Conservation (phyloP, 2,888 invertebrate species). For the Nomada ferruginata region DNA sequence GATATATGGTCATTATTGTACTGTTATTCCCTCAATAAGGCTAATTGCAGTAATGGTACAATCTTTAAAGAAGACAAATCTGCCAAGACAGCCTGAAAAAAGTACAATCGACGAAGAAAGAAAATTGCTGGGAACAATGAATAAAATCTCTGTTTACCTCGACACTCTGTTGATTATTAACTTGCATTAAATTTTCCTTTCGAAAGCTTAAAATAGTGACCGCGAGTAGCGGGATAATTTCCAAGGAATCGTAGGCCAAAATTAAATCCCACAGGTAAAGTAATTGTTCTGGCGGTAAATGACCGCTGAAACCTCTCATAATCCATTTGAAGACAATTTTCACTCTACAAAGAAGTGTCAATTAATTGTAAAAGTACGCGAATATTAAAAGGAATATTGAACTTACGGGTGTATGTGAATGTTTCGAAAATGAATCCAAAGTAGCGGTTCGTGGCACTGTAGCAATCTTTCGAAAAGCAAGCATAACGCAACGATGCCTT, state of each 20-base stretch:
- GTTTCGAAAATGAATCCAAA: slow-evolving; percentile 96
- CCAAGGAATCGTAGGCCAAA: slow-evolving; percentile 95
- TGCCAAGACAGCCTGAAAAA: slow-evolving; percentile 90
- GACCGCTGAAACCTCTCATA: slow-evolving; percentile 98
- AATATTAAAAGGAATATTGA: neutral
- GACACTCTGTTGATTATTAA: slow-evolving; percentile 90
- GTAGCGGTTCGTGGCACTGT: slow-evolving; percentile 94
- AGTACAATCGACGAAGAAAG: slow-evolving; percentile 10
- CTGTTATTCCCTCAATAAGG: slow-evolving; percentile 88
- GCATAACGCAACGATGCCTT: slow-evolving; percentile 96
- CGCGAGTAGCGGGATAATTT: slow-evolving; percentile 94
- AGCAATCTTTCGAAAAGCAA: slow-evolving; percentile 94
- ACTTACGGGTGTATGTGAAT: slow-evolving; percentile 96
- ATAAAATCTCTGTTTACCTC: slow-evolving; percentile 85
- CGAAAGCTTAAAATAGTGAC: slow-evolving; percentile 93
- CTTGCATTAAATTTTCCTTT: slow-evolving; percentile 92
- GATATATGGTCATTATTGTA: no score
- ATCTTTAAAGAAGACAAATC: slow-evolving; percentile 95
- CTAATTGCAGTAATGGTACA: slow-evolving; percentile 92
- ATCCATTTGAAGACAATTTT: slow-evolving; percentile 98
- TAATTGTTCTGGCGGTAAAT: slow-evolving; percentile 95
- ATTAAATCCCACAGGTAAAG: slow-evolving; percentile 96
- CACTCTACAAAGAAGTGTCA: slow-evolving; percentile 86
- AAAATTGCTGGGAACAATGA: neutral
- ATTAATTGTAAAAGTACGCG: neutral